Conservation (phyloP, 2,888 invertebrate species). For the Plagiodera versicolora region DNA sequence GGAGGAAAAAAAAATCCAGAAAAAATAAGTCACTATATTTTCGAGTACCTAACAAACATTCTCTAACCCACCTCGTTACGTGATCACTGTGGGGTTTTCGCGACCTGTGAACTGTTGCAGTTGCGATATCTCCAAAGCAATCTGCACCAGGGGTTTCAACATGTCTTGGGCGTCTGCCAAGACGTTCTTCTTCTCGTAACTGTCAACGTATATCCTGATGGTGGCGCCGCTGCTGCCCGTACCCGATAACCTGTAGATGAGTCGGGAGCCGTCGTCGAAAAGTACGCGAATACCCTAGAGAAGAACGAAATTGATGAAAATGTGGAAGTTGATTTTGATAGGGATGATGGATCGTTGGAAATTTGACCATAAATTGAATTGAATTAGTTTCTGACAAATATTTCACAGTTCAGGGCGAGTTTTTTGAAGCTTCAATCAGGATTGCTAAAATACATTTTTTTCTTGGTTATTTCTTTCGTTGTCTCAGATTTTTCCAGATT, state of each 20-base stretch:
- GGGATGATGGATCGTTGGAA: no score
- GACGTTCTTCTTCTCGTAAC: constrained; percentile 79
- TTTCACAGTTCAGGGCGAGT: no score
- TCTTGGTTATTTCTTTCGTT: no score
- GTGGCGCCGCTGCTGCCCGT: constrained; percentile 99
- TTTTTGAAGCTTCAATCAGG: no score
- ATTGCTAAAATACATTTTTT: no score
- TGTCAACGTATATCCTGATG: constrained; percentile 93
- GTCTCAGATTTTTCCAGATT: no score
- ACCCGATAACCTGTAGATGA: constrained; percentile 93
- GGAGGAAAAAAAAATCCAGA: constrained; percentile 13
- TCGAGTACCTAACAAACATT: background rate
- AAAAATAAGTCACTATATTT: constrained; percentile 2
- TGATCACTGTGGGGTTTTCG: constrained; percentile 93
- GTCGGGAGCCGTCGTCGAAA: constrained; percentile 92
- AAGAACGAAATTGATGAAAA: no score
- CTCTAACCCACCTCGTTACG: constrained; percentile 58
- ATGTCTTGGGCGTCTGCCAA: constrained; percentile 66
- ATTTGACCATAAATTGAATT: no score
- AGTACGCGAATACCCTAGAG: constrained; percentile 87
- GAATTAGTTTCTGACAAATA: no score
- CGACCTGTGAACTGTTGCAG: constrained; percentile 85
- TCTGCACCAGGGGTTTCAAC: constrained; percentile 84
- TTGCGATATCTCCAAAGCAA: constrained; percentile 83
- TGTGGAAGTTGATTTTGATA: no score